Percentiles rank a stretch among this genome's conserved stretches.
These are phyloP conservation scores for Mythimna albipuncta DNA, from an alignment of 2,888 invertebrate genomes.

Conservation along the genomic window DNA sequence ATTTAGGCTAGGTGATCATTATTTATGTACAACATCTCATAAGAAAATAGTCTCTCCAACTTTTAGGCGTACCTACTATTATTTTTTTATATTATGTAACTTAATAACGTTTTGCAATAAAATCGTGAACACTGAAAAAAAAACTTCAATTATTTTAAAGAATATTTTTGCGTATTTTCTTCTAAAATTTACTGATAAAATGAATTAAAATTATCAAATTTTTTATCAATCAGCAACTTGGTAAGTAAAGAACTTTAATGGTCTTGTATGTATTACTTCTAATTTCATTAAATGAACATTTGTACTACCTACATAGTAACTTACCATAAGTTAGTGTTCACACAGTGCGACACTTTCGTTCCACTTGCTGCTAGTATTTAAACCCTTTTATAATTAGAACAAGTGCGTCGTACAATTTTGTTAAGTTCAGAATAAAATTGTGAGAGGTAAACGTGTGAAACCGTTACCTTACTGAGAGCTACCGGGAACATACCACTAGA, in stretches of 20 bases:
- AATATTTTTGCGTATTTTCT: neutral
- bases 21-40: conserved; percentile 3
- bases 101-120: conserved; percentile 2
- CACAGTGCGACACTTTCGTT: conserved; percentile 23
- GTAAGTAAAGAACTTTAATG: conserved; percentile 1
- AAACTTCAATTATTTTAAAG: neutral
- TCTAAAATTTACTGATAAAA: conserved; percentile 21
- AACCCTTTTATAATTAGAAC: conserved; percentile 58
- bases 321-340: conserved; percentile 1
- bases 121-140: neutral
- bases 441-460: conserved; percentile 51
- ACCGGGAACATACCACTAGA: conserved; percentile 48
- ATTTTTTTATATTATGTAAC: conserved; percentile 13
- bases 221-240: conserved; percentile 4
- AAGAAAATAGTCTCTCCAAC: conserved; percentile 2
- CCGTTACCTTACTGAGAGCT: conserved; percentile 22
- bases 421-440: conserved; percentile 52
- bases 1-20: conserved; percentile 4
- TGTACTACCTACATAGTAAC: neutral
- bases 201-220: neutral
- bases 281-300: neutral
- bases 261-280: neutral
- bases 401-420: conserved; percentile 51
- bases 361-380: conserved; percentile 40
- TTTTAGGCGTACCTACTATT: neutral